phyloP scores from a whole-genome alignment of 2,888 invertebrate genomes.

The Amphipoea lucens region DNA sequence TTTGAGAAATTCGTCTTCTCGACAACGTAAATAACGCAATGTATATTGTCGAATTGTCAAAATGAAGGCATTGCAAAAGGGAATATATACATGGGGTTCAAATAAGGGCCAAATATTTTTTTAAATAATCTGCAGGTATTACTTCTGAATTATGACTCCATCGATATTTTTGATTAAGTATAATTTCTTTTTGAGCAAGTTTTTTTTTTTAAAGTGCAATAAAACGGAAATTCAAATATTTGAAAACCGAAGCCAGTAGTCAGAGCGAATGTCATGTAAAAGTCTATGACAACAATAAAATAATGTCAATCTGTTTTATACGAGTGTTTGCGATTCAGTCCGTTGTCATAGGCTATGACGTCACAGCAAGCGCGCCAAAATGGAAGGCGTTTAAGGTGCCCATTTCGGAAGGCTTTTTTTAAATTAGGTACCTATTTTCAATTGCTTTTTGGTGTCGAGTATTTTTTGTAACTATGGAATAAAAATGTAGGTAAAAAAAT shows the following conservation, averaged over 20 bases:
- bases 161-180: too few relatives aligned
- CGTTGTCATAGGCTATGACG: background rate
- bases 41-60: background rate
- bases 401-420: background rate
- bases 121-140: too few relatives aligned
- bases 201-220: too few relatives aligned
- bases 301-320: background rate
- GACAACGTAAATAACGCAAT: background rate
- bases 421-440: too few relatives aligned
- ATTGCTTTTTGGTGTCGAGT: too few relatives aligned
- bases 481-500: background rate
- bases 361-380: background rate
- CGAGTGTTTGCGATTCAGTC: background rate
- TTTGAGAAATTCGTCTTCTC: background rate
- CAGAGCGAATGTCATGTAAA: too few relatives aligned
- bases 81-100: background rate
- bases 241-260: too few relatives aligned
- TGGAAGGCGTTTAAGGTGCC: background rate
- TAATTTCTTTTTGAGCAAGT: too few relatives aligned
- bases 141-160: too few relatives aligned
- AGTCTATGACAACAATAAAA: background rate
- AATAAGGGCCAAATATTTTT: too few relatives aligned
- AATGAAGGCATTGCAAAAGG: background rate
- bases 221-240: too few relatives aligned
- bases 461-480: background rate